These are phyloP conservation scores for Podilymbus podiceps DNA, from an alignment of 2,113 vertebrate species.

Conservation along the genomic window DNA sequence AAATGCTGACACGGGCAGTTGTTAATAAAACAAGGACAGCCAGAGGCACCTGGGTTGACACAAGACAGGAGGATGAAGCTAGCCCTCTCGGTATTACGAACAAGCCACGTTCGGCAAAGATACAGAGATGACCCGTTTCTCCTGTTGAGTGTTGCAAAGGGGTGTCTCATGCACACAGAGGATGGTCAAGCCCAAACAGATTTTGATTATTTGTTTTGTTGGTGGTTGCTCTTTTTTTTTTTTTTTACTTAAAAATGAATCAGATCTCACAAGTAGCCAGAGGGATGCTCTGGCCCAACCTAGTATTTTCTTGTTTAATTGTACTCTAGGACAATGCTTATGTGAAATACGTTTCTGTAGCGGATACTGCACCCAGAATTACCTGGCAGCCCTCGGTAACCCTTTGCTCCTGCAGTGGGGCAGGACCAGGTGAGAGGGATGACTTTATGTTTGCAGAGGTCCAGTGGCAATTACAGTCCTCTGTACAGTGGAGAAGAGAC, in stretches of 20 bases:
- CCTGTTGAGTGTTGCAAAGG: background rate
- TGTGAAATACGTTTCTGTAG: background rate
- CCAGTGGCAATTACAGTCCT: background rate
- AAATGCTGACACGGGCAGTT: background rate
- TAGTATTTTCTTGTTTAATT: background rate
- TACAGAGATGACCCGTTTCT: background rate
- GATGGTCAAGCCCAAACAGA: background rate
- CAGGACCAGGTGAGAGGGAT: background rate
- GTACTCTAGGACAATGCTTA: background rate
- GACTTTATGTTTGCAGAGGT: background rate
- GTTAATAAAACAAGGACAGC: background rate
- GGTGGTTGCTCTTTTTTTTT: background rate
- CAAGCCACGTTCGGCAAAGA: background rate
- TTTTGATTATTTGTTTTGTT: background rate
- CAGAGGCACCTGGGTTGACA: background rate
- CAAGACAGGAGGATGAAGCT: rapidly evolving
- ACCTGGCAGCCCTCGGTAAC: background rate
- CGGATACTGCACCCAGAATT: background rate
- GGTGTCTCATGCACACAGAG: background rate
- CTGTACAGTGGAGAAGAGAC: background rate
- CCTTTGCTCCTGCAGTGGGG: background rate
- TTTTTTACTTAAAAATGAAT: background rate
- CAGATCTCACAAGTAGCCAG: background rate
- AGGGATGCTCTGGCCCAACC: background rate
- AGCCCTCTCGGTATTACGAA: background rate